Conservation (phyloP, 1,140 invertebrate species). For the Philopotamus ludificatus region DNA sequence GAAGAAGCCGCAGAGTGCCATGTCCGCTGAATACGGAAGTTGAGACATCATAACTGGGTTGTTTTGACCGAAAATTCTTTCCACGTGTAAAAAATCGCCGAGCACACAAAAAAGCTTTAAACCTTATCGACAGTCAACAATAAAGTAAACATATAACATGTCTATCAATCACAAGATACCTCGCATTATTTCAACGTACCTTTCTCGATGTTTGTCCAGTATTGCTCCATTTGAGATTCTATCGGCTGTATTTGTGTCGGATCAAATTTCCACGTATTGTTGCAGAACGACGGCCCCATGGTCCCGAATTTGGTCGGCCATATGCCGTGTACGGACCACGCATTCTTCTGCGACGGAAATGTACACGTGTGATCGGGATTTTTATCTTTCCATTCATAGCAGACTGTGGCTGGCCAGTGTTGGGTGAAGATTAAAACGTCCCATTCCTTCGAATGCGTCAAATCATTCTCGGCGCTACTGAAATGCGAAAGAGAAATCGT, state of each 20-base stretch:
- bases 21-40: too few species aligned
- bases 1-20: too few species aligned
- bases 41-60: too few species aligned
- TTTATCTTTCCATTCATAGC: conserved; percentile 67
- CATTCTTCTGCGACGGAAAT: conserved; percentile 60
- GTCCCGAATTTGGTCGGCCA: conserved; percentile 74
- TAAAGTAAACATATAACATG: too few species aligned
- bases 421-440: conserved; percentile 79
- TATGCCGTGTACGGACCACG: conserved; percentile 79
- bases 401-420: conserved; percentile 75
- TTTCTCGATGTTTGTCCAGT: conserved; percentile 74
- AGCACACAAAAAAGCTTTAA: too few species aligned
- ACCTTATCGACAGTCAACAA: too few species aligned
- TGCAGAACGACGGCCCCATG: conserved; percentile 69
- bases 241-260: conserved; percentile 59
- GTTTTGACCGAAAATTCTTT: too few species aligned
- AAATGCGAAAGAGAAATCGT: conserved; percentile 7
- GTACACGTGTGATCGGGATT: conserved; percentile 61
- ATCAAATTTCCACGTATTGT: conserved; percentile 66
- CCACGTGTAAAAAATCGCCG: too few species aligned
- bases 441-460: conserved; percentile 53
- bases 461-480: conserved; percentile 32
- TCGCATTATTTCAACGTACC: conserved; percentile 42
- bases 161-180: neutral
- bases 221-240: conserved; percentile 59